Percentiles rank a stretch among this genome's conserved stretches.
Evolutionary conservation across 2,113 vertebrate species (phyloP).

Genomic region (Condylura cristata): DNA sequence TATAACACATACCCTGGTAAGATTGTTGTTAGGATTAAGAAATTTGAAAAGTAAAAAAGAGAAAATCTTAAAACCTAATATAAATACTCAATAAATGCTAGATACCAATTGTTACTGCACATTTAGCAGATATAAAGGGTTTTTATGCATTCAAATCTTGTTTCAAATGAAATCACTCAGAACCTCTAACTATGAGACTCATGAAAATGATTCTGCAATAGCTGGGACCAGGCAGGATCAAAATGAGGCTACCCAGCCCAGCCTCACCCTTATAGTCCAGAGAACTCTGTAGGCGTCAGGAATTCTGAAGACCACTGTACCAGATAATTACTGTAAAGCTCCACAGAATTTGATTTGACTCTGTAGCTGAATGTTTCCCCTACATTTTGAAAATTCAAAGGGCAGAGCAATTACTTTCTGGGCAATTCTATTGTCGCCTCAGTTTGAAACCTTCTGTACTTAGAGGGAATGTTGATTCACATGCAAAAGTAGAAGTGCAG

Average conservation of each 20-base stretch:
- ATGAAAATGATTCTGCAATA: not conserved
- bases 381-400: not conserved
- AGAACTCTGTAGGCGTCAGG: not conserved
- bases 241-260: not conserved
- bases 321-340: not conserved
- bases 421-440: not conserved
- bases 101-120: not conserved
- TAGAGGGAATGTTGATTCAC: not conserved
- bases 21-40: not conserved
- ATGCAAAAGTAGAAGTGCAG: not conserved
- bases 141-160: not conserved
- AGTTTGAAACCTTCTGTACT: not conserved
- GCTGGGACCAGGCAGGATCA: no score
- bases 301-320: not conserved
- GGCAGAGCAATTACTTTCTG: not conserved
- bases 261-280: not conserved
- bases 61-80: not conserved
- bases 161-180: not conserved
- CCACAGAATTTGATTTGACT: not conserved
- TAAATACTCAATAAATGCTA: not conserved
- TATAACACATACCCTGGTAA: not conserved
- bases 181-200: not conserved
- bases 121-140: not conserved
- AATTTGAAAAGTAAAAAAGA: not conserved
- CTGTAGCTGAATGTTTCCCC: not conserved